Evolutionary conservation across 2,797 vertebrate species (phyloP), one percentile per base, ranked within the genome.

Genomic region (Emydoidea blandingii): DNA sequence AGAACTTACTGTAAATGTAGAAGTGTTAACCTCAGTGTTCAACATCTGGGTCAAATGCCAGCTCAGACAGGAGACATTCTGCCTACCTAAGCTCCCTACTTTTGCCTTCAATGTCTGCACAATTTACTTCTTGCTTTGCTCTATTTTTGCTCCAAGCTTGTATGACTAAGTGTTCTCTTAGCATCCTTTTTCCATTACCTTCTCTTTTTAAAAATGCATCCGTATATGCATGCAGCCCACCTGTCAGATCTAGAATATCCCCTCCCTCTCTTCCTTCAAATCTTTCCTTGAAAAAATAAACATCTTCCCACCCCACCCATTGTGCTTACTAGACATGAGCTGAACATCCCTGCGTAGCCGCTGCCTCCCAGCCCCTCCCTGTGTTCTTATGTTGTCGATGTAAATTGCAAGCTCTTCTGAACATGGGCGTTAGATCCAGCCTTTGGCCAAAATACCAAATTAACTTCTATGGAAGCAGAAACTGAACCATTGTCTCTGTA

Each of bases 1-100:
- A 2, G 49, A 15, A 2, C 86, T 81, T 14, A 7, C 4, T 10
- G 68, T 50, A 25, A 50, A 76, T 34, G 47, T 31, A 49, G 47
- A 8, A 9, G 19, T 72, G 19, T 7, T 74, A 8, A 0, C 23
- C 53, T n/a, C 41, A 0, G 0, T 68, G 44, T 44, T 54, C 1
- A 56, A 49, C 91, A 79, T 85, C 56, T 6, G 56, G 52, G 52
- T 18, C 68, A 8, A 21, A 4, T 49, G 23, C 14, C 14, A 15
- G 3, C 5, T 5, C 21, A 52, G 57, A 29, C 44, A 8, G 0
- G 49, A 79, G 78, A 34, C 29, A 27, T 14, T 47, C 44, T 31
- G 21, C 90, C 83, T 79, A 9, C 23, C 88, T 62, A 54, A 81
- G 49, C 34, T 85, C 47, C 52, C 53, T 29, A 34, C 19, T 50